Evolutionary conservation across 2,797 vertebrate genomes (phyloP).

Genomic region (Myoxocephalus aenaeus): DNA sequence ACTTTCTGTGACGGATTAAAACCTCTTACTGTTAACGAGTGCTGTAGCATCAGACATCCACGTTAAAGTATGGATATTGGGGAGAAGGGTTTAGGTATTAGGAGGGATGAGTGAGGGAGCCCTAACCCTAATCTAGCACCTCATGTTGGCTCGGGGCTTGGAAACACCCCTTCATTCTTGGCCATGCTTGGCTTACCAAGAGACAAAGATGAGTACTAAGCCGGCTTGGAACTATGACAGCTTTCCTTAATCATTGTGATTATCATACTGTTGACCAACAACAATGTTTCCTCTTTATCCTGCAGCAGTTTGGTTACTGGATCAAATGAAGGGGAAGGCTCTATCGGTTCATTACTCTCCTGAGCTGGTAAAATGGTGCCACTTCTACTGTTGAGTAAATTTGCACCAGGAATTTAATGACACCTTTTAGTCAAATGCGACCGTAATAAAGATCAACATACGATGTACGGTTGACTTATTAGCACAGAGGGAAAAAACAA

Average conservation of each 20-base stretch:
- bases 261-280: conserved; percentile 40
- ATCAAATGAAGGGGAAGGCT: neutral
- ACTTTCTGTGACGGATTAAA: conserved; percentile 27
- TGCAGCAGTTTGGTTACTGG: conserved; percentile 9
- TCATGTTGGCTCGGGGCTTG: conserved; percentile 52
- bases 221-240: conserved; percentile 55
- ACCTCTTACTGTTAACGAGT: conserved; percentile 12
- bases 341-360: neutral
- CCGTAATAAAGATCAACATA: neutral
- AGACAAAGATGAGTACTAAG: conserved; percentile 67
- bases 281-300: conserved; percentile 30
- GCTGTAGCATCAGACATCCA: conserved; percentile 43
- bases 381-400: neutral
- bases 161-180: conserved; percentile 52
- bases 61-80: conserved; percentile 41
- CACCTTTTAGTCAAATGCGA: neutral
- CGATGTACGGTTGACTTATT: neutral
- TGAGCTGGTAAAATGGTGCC: neutral
- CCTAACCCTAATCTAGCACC: conserved; percentile 65
- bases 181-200: conserved; percentile 60
- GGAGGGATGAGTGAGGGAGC: conserved; percentile 51
- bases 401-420: neutral
- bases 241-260: conserved; percentile 69
- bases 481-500: no score
- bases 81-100: conserved; percentile 48